Conservation (phyloP, 92 coral and sea anemone species). For the Heliopora coerulea region DNA sequence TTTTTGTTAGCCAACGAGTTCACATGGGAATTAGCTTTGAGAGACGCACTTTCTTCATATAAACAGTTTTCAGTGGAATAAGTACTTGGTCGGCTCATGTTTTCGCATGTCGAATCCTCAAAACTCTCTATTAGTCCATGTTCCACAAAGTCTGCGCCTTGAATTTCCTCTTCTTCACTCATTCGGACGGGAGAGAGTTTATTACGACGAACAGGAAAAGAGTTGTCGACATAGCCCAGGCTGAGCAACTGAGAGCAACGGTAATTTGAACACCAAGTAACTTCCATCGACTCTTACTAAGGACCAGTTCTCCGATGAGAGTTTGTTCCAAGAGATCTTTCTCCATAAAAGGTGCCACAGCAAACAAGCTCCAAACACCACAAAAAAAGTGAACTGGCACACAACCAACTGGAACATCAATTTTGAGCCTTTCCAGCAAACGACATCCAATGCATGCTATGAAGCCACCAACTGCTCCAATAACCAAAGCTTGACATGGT, state of each 20-base stretch:
- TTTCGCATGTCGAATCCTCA: too few relatives aligned
- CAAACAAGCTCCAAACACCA: conserved; percentile 68
- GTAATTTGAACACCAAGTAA: conserved; percentile 61
- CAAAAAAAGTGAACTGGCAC: conserved; percentile 70
- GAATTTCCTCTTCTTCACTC: conserved; percentile 64
- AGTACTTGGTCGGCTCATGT: too few relatives aligned
- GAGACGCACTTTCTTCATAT: too few relatives aligned
- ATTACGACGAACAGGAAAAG: conserved; percentile 41
- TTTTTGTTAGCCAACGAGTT: too few relatives aligned
- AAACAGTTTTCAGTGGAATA: too few relatives aligned
- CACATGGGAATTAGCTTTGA: too few relatives aligned
- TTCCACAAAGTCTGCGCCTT: conserved; percentile 75
- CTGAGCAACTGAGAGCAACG: conserved; percentile 34
- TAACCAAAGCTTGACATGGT: conserved; percentile 44
- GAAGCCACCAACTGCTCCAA: conserved; percentile 50
- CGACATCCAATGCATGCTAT: conserved; percentile 44
- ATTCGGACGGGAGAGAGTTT: conserved; percentile 54
- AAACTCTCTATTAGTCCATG: conserved; percentile 51
- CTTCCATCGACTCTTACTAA: conserved; percentile 69
- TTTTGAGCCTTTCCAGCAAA: conserved; percentile 44
- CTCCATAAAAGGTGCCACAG: conserved; percentile 65
- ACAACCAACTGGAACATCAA: conserved; percentile 64
- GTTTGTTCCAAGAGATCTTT: conserved; percentile 53
- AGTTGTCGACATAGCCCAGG: conserved; percentile 59
- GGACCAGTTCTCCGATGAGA: conserved; percentile 53